phyloP scores from a whole-genome alignment of 2,113 vertebrate genomes.

The Theristicus caerulescens region DNA sequence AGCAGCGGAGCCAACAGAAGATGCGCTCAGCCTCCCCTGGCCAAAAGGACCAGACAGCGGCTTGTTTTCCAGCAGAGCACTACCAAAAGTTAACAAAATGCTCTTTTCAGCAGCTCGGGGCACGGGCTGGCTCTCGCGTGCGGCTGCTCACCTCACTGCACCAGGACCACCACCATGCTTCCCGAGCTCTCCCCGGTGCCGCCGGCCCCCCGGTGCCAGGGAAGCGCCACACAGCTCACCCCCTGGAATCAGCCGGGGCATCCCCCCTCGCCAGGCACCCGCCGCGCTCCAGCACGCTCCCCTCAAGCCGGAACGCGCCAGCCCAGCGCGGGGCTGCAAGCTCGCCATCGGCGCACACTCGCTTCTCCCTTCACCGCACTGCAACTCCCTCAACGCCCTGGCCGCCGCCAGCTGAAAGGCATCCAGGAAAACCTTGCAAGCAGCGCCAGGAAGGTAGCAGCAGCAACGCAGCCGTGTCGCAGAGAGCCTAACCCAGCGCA shows the following conservation, averaged over 20 bases:
- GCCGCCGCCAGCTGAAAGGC: neutral
- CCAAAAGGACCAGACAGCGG: neutral
- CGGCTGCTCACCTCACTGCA: rapidly evolving
- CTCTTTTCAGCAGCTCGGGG: neutral
- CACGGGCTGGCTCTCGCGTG: rapidly evolving
- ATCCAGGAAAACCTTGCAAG: neutral
- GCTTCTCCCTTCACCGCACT: neutral
- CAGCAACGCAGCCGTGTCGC: neutral
- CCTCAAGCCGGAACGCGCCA: rapidly evolving
- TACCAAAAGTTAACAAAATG: neutral
- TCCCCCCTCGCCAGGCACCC: neutral
- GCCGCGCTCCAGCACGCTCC: neutral
- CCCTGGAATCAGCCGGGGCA: neutral
- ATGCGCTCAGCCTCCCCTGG: neutral
- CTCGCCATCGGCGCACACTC: rapidly evolving
- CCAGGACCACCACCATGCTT: rapidly evolving
- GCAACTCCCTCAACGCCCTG: neutral
- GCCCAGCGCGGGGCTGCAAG: neutral
- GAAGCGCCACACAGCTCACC: neutral
- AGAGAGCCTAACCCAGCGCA: neutral
- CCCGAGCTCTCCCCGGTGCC: neutral
- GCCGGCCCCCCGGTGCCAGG: rapidly evolving
- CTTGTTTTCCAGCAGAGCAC: rapidly evolving
- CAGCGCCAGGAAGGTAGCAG: neutral
- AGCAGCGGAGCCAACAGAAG: neutral